Conservation (phyloP, 2,113 vertebrate genomes). For the Madoqua kirkii region DNA sequence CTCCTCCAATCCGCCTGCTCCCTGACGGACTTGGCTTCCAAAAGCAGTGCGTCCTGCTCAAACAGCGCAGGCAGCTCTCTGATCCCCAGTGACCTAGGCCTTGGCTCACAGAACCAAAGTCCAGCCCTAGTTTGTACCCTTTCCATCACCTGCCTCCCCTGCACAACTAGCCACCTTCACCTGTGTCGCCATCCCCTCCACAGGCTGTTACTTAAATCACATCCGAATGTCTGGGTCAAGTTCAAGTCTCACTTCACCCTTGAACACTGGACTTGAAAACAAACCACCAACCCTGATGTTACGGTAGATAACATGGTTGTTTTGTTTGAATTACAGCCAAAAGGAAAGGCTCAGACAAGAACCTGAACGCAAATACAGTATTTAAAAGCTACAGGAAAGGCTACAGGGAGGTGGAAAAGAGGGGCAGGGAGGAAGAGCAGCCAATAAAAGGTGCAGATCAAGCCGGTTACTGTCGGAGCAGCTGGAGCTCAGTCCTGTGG, state of each 20-base stretch:
- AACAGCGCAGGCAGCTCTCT: not conserved
- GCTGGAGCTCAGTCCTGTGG: not conserved
- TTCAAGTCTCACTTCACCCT: not conserved
- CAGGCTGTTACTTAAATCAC: not conserved
- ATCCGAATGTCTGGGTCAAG: not conserved
- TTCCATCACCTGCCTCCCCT: not conserved
- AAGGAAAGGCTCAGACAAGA: not conserved
- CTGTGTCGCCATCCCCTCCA: not conserved
- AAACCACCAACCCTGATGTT: not conserved
- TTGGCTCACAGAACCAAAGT: not conserved
- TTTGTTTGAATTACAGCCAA: not conserved
- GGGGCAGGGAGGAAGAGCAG: not conserved
- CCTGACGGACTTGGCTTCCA: not conserved
- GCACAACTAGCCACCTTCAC: not conserved
- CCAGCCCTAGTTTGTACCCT: not conserved
- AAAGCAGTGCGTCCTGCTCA: not conserved
- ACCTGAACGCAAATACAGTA: not conserved
- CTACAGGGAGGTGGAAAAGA: not conserved
- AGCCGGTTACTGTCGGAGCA: not conserved
- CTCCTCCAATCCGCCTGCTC: not conserved
- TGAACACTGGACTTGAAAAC: not conserved
- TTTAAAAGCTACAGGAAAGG: not conserved
- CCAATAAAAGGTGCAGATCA: not conserved
- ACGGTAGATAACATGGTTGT: not conserved
- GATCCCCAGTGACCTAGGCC: rapidly evolving